Base-by-base conservation (phyloP, 2,113 vertebrate species). In the Malurus melanocephalus region DNA sequence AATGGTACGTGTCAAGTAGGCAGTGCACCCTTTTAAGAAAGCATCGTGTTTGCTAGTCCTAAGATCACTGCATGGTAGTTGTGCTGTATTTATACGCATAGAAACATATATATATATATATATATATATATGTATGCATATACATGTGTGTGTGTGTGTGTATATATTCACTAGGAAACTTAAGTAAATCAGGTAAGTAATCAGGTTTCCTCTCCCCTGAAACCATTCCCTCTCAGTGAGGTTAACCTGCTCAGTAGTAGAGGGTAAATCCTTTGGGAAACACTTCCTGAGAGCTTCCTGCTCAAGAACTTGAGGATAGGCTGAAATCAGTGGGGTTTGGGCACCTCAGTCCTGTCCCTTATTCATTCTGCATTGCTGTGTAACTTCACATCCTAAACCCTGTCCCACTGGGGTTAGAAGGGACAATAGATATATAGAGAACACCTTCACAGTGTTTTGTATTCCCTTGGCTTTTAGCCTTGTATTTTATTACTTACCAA, bases 61-160 rank as follows among this genome's bases (percentile, higher is more conserved):
- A 46, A 73, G 51, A 23, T 42, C 13, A 26, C 4, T 56, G 48
- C 1, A 1, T 68, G 15, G 23, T 33, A 32, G 24, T 38, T 80
- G 19, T 52, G 87, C n/a, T 45, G 19, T 71, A 10, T 38, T 38
- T 38, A 8, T 52, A 8, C 52, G 30, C 6, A 26, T 43, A 38
- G 4, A 38, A 38, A 38, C 10, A 38, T 14, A 4, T 56, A 6
- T 33, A 4, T 20, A 11, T n/a, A 35, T n/a, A 35, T 35, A 35
- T 35, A 35, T 35, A 38, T 11, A 38, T 14, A 3, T 56, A 6
- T 33, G 5, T 20, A 11, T n/a, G 18, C 5, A 16, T 40, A 46
- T 17, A 17, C 30, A 3, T 48, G 1, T 49, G 12, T 42, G 1
- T 30, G 1, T 30, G 7, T 11, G 5, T 43, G 4, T 32, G 4